Evolutionary conservation across 1,140 invertebrate species (phyloP).

Genomic region (Polypedilum vanderplanki): DNA sequence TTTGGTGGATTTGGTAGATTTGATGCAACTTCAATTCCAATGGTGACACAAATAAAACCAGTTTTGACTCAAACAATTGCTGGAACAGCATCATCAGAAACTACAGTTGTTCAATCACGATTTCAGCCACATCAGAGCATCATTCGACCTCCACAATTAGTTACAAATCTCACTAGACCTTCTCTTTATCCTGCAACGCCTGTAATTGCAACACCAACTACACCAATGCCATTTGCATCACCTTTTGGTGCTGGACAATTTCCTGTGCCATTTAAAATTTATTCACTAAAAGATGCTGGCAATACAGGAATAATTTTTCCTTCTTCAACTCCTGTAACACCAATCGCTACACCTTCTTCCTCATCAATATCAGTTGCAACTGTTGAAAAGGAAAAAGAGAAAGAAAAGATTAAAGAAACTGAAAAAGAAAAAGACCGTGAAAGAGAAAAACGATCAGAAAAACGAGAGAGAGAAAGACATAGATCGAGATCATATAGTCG

Average conservation of each 20-base stretch:
- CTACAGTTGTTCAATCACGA: neutral
- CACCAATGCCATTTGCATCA: neutral
- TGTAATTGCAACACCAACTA: neutral
- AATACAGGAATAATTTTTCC: neutral
- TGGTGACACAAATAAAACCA: conserved; percentile 19
- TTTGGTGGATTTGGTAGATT: conserved; percentile 1
- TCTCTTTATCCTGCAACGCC: neutral
- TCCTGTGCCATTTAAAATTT: conserved; percentile 7
- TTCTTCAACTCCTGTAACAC: neutral
- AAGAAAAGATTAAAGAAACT: neutral
- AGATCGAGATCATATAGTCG: conserved; percentile 1
- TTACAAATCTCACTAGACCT: neutral
- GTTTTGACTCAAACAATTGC: neutral
- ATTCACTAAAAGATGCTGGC: neutral
- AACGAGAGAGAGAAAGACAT: neutral
- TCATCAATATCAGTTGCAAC: no score
- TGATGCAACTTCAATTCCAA: neutral
- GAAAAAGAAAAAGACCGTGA: neutral
- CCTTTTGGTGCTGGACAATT: neutral
- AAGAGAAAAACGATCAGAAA: neutral
- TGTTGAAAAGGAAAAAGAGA: neutral
- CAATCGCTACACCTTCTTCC: neutral
- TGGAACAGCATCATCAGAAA: neutral
- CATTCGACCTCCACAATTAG: neutral
- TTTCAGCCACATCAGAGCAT: conserved; percentile 15